Conservation (phyloP, 2,797 vertebrate genomes). For the Melanotaenia pygmaea region DNA sequence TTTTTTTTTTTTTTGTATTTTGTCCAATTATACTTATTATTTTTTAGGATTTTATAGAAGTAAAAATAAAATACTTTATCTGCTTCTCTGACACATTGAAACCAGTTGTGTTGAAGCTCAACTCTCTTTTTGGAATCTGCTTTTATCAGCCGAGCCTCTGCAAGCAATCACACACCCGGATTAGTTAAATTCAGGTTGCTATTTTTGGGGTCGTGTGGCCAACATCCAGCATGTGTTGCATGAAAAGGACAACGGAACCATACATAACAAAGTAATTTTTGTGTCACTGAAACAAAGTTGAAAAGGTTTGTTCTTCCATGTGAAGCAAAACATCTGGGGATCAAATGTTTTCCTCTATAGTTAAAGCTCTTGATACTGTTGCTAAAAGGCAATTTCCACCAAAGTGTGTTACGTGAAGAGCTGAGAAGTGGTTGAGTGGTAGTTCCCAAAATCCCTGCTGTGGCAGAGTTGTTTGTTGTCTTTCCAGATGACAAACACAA, state of each 20-base stretch:
- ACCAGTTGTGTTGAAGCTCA: neutral
- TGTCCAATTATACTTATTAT: neutral
- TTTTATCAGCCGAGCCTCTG: slow-evolving; percentile 50
- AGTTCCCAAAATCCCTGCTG: slow-evolving; percentile 26
- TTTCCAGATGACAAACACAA: slow-evolving; percentile 53
- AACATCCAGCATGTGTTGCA: slow-evolving; percentile 27
- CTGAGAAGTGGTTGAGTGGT: slow-evolving; percentile 31
- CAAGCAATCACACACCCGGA: slow-evolving; percentile 58
- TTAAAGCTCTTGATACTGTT: slow-evolving; percentile 57
- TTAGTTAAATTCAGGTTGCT: slow-evolving; percentile 34
- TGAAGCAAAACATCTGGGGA: slow-evolving; percentile 65
- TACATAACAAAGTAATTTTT: slow-evolving; percentile 70
- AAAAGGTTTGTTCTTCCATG: slow-evolving; percentile 51
- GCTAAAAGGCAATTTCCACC: slow-evolving; percentile 53
- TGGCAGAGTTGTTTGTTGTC: slow-evolving; percentile 45
- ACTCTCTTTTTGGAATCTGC: slow-evolving; percentile 15
- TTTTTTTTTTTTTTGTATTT: neutral
- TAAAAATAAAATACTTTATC: neutral
- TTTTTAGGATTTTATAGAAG: slow-evolving; percentile 25
- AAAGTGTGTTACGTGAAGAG: slow-evolving; percentile 42
- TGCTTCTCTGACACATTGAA: slow-evolving; percentile 29
- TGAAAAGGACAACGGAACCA: slow-evolving; percentile 38
- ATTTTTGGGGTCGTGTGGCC: slow-evolving; percentile 53
- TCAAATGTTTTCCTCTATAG: slow-evolving; percentile 60
- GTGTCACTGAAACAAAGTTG: slow-evolving; percentile 56